A percentile compares a stretch with the other conserved stretches of the same genome.
Conservation (phyloP, 2,888 invertebrate genomes). For the Patella ulyssiponensis region DNA sequence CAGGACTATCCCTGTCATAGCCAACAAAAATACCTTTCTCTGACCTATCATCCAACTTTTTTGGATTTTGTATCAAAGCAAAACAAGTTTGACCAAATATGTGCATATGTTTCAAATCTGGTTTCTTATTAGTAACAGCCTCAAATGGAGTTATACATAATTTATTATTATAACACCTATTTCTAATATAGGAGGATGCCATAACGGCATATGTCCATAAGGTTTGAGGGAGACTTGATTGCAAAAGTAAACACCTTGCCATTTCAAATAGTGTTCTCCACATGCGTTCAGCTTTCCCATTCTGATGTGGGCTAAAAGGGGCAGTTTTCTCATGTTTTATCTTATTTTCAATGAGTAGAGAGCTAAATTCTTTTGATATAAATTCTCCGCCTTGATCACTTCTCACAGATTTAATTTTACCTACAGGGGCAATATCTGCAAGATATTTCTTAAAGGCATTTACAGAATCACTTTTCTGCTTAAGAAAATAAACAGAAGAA, state of each 20-base stretch:
- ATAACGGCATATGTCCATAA: conserved; percentile 39
- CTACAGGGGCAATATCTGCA: too few relatives aligned
- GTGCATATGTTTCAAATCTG: conserved; percentile 14
- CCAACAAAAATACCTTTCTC: conserved; percentile 33
- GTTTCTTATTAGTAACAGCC: conserved; percentile 21
- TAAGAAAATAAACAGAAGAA: too few relatives aligned
- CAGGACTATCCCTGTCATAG: conserved; percentile 33
- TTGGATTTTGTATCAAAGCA: too few relatives aligned
- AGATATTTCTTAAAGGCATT: too few relatives aligned
- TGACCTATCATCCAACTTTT: too few relatives aligned
- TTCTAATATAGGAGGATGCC: conserved; percentile 33
- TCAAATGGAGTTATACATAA: conserved; percentile 27
- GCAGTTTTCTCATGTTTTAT: conserved; percentile 30
- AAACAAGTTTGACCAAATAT: too few relatives aligned
- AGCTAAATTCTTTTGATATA: conserved; percentile 14
- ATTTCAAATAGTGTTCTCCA: conserved; percentile 41
- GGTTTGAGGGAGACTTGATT: conserved; percentile 30
- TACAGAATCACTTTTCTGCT: too few relatives aligned
- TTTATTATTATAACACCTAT: conserved; percentile 33
- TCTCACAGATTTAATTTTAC: too few relatives aligned
- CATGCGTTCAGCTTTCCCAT: conserved; percentile 36
- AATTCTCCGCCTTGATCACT: conserved; percentile 21
- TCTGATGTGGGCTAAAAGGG: conserved; percentile 35
- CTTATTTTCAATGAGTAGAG: conserved; percentile 18
- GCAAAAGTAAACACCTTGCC: conserved; percentile 33